These are phyloP conservation scores for Trichogramma dendrolimi DNA, from an alignment of 2,888 invertebrate genomes.

Conservation along the genomic window DNA sequence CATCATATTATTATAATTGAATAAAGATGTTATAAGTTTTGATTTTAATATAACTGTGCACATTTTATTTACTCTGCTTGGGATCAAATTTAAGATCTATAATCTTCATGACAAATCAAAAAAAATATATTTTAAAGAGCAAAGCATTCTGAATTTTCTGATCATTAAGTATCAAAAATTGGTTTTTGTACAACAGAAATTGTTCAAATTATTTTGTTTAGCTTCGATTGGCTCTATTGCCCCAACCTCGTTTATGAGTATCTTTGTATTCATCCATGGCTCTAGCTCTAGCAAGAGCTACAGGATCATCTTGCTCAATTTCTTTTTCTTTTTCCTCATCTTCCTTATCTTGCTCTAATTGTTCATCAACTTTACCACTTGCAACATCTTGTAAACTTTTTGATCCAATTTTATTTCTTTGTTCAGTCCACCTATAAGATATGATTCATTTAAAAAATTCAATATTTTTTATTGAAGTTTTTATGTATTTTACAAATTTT, in stretches of 20 bases:
- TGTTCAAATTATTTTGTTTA: constrained; percentile 47
- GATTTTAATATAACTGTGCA: not conserved
- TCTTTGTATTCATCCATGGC: constrained; percentile 85
- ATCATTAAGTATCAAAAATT: not conserved
- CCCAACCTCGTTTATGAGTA: constrained; percentile 80
- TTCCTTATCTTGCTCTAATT: constrained; percentile 55
- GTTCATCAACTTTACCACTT: constrained; percentile 23
- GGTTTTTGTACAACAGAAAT: not conserved
- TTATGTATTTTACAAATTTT: not conserved
- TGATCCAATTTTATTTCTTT: constrained; percentile 34
- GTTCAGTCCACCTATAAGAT: constrained; percentile 42
- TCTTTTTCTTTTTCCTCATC: constrained; percentile 62
- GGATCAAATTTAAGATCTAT: too few species aligned
- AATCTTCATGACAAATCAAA: too few species aligned
- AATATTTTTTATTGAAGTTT: not conserved
- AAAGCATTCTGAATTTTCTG: not conserved
- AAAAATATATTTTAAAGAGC: not conserved
- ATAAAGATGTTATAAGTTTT: not conserved
- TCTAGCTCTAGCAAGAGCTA: constrained; percentile 62
- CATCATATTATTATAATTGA: too few species aligned
- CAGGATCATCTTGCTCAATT: constrained; percentile 70
- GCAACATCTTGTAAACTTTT: constrained; percentile 36
- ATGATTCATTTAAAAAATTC: constrained; percentile 1
- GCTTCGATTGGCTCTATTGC: constrained; percentile 77
- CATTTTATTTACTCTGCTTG: not conserved